Evolutionary conservation across 2,113 vertebrate genomes (phyloP), one percentile per base, ranked within the genome.

Genomic region (Seriola quinqueradiata): DNA sequence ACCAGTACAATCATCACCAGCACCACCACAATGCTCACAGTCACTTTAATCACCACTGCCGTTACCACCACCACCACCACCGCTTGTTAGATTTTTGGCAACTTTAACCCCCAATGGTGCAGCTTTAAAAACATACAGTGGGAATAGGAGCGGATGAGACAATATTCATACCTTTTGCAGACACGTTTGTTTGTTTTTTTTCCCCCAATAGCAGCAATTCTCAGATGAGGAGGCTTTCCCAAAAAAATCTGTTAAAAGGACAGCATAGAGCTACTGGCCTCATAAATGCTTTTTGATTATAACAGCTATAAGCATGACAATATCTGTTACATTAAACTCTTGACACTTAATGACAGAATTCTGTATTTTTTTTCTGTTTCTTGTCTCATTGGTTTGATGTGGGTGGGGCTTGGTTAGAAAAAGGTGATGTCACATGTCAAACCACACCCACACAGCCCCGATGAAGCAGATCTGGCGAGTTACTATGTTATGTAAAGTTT

Each of bases 1-100:
- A 28, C 58, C 81, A n/a, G 21, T 82, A 89, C 85, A 38, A 69
- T 16, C 78, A 60, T 9, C 14, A 23, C 4, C 25, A 60, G 21
- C 70, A 85, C 44, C 54, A 28, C 55, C 5, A 7, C 28, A 28
- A 28, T 28, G 28, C 28, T 28, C 28, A 28, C 28, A 28, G 28
- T 28, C 28, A 28, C 28, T 28, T 28, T 21, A 3, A 54, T 8
- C 52, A n/a, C 52, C 52, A 55, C 8, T 11, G n/a, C 17, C 5
- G 19, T 9, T 9, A n/a, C 52, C 52, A 44, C 19, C 66, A 42
- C 34, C 46, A 52, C 6, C 61, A 57, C 14, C 52, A 61, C 21
- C 52, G 16, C 42, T 64, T 42, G 19, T 70, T 44, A 69, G 55
- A 3, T 36, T 8, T 83, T 58, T 19, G 60, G 64, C n/a, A 16